Evolutionary conservation across 2,113 vertebrate genomes (phyloP).

Genomic region (Platysternon megacephalum): DNA sequence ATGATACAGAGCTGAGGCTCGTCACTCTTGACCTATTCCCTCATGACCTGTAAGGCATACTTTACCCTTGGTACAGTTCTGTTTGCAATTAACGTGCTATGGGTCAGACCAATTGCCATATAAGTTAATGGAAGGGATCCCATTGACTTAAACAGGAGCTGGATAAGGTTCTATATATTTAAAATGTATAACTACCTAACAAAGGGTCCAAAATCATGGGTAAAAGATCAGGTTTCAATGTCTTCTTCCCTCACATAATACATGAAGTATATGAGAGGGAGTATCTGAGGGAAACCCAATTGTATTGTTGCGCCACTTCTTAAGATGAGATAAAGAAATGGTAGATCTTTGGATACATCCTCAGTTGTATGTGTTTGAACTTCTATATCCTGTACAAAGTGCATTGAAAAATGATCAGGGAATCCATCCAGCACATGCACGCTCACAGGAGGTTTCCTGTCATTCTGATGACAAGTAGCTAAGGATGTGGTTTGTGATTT

Average conservation of each 20-base stretch:
- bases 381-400: neutral
- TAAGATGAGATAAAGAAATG: neutral
- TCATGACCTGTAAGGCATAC: neutral
- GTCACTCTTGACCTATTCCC: neutral
- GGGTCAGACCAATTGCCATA: accelerated
- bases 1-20: neutral
- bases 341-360: neutral
- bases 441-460: neutral
- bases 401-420: neutral
- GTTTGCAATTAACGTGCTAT: neutral
- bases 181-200: neutral
- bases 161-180: neutral
- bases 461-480: neutral
- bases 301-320: neutral
- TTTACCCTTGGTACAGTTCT: neutral
- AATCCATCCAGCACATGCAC: neutral
- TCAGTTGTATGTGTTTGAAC: neutral
- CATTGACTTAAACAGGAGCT: neutral
- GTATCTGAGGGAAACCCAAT: neutral
- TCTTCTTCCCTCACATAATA: neutral
- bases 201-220: neutral
- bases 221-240: neutral
- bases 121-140: neutral
- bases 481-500: neutral
- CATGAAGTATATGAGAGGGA: neutral